These are phyloP conservation scores for Chaetogeoica ovagalla DNA, from an alignment of 2,888 invertebrate genomes.

Conservation along the genomic window DNA sequence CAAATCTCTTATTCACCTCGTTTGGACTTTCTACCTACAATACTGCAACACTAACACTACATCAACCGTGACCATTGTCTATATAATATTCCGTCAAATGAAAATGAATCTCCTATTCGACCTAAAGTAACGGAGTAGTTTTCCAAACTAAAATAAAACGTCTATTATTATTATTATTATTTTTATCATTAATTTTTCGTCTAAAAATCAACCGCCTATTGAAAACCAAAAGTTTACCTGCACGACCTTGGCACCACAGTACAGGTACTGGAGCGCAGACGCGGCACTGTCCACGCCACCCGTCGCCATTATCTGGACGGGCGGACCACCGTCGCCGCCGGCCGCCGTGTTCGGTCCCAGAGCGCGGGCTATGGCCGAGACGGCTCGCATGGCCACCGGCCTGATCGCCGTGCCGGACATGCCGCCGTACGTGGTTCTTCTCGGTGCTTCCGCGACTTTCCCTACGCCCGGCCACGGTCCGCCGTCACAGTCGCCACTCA, in stretches of 20 bases:
- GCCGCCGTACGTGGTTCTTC: slow-evolving; percentile 89
- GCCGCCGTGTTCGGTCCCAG: slow-evolving; percentile 67
- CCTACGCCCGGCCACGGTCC: slow-evolving; percentile 93
- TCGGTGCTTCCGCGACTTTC: slow-evolving; percentile 57
- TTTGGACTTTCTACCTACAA: too few species aligned
- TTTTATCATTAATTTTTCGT: too few species aligned
- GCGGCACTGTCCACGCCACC: slow-evolving; percentile 98
- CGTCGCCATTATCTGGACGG: slow-evolving; percentile 76
- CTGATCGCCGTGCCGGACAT: slow-evolving; percentile 92
- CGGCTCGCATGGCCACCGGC: slow-evolving; percentile 89
- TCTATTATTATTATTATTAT: too few species aligned
- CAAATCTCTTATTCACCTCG: too few species aligned
- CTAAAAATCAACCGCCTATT: too few species aligned
- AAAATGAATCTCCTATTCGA: too few species aligned
- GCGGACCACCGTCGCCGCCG: slow-evolving; percentile 88
- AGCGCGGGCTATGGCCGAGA: slow-evolving; percentile 82
- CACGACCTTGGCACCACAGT: slow-evolving; percentile 88
- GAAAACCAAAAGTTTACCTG: slow-evolving; percentile 66
- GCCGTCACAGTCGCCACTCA: slow-evolving; percentile 76
- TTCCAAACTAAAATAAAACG: too few species aligned
- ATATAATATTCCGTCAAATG: too few species aligned
- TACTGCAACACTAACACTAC: too few species aligned
- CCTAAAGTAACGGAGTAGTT: too few species aligned
- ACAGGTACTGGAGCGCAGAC: slow-evolving; percentile 88
- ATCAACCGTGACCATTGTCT: too few species aligned